phyloP scores from a whole-genome alignment of 2,797 vertebrate genomes.

The Lutjanus campechanus region DNA sequence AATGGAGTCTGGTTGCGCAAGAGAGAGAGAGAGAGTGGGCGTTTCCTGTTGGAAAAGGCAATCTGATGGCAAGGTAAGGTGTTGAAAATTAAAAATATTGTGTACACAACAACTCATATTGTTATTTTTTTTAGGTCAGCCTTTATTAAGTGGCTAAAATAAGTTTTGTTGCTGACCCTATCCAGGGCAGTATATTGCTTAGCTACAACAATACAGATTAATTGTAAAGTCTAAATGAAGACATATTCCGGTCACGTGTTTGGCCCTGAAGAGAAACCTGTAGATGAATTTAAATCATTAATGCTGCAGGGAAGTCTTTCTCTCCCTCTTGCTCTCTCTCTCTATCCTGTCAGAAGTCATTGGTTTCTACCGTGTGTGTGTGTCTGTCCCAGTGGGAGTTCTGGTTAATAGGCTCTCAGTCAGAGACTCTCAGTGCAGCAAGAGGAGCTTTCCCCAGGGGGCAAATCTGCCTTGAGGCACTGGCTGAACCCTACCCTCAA shows the following conservation, averaged over 20 bases:
- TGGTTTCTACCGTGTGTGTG: slow-evolving; percentile 14
- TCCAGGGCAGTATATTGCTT: too few relatives aligned
- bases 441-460: slow-evolving; percentile 47
- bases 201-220: background rate
- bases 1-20: too few relatives aligned
- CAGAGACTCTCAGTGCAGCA: slow-evolving; percentile 16
- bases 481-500: slow-evolving; percentile 23
- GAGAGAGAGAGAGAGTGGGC: too few relatives aligned
- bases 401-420: slow-evolving; percentile 65
- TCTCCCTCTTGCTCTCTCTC: background rate
- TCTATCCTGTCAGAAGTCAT: background rate
- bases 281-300: background rate
- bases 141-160: too few relatives aligned
- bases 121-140: too few relatives aligned
- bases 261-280: background rate
- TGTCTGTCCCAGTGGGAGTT: slow-evolving; percentile 55
- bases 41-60: too few relatives aligned
- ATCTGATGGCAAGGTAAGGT: too few relatives aligned
- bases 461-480: slow-evolving; percentile 49
- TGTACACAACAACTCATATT: too few relatives aligned
- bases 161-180: too few relatives aligned
- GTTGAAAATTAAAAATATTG: too few relatives aligned
- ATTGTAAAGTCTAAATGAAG: background rate
- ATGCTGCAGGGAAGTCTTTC: background rate
- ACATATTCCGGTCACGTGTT: background rate